Evolutionary conservation across 23 tunicate species (phyloP), one percentile per base, ranked within the genome.

Genomic region (Halocynthia roretzi): DNA sequence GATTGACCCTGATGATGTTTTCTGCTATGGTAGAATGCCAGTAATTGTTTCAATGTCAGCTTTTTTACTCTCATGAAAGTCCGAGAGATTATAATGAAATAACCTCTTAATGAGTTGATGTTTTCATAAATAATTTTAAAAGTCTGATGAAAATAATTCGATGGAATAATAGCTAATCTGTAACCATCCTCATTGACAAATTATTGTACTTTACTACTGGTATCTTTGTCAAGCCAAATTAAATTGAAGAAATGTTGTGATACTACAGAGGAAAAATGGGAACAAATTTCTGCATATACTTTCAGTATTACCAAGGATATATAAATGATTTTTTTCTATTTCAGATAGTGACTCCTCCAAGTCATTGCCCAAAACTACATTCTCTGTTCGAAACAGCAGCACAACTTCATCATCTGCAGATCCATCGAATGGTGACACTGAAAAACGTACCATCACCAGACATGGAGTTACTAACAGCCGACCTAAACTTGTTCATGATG

Each of bases 321-420:
- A 58, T 4, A 4, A 14, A n/a, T 14, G 2, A 15, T 58, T 58
- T 58, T 58, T 58, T 17, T 14, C 64, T 5, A 67, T 0, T 67
- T 18, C 20, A 50, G 55, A 58, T 58, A 15, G n/a, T 58, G 64
- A 58, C 4, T 58, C 17, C 4, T 14, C 17, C 64, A 15, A 40
- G 21, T 10, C 75, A 70, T 31, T n/a, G 50, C 51, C 75, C 75
- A 18, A 54, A 48, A 1, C 21, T 52, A n/a, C 52, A 49, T 31
- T 31, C 44, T 31, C 56, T 4, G 31, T 22, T 8, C 78, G 78
- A 8, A 62, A 56, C 21, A 54, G 44, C 20, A 74, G 78, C 31
- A 54, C 78, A 20, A 74, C 78, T 10, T 74, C 78, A 54, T 74
- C 78, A 22, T 23, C 55, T 12, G 56, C 78, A 0, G 78, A 74